These are phyloP conservation scores for Drosophila diplacantha DNA, from an alignment of 2,888 invertebrate genomes.

Conservation along the genomic window DNA sequence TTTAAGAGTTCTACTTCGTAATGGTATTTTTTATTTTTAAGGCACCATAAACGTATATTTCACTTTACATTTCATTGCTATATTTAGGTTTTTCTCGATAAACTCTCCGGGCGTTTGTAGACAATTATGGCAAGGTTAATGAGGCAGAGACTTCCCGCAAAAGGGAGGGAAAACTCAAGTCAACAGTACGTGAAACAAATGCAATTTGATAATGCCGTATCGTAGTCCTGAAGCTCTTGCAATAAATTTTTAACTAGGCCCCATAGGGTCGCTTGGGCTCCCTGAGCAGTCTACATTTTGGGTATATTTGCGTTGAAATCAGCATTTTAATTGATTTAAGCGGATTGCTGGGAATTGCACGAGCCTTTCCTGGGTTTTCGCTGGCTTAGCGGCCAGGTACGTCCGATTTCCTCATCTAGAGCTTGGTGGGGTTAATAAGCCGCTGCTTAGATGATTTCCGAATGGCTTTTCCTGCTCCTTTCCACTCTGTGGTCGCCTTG, in stretches of 20 bases:
- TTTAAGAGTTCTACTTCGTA: not conserved
- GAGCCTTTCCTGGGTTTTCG: not conserved
- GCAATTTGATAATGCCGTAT: conserved; percentile 12
- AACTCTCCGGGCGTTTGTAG: not conserved
- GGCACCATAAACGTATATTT: not conserved
- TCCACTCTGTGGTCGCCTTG: conserved; percentile 26
- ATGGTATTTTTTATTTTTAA: not conserved
- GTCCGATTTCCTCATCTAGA: not conserved
- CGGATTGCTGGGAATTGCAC: conserved; percentile 24
- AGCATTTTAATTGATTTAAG: conserved; percentile 48
- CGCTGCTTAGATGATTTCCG: conserved; percentile 24
- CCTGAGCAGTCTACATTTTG: conserved; percentile 15
- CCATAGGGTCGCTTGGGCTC: conserved; percentile 6
- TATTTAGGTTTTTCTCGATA: not conserved
- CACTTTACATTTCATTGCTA: not conserved
- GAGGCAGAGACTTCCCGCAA: not conserved
- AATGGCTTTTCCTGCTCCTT: conserved; percentile 12
- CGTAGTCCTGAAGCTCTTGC: conserved; percentile 18
- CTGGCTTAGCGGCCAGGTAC: not conserved
- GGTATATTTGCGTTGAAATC: conserved; percentile 27
- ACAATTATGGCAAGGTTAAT: not conserved
- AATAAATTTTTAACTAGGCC: conserved; percentile 35
- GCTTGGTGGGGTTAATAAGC: conserved; percentile 25
- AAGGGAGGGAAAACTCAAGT: not conserved
- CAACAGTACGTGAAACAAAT: conserved; percentile 24